Evolutionary conservation across 2,797 vertebrate species (phyloP), one percentile per base, ranked within the genome.

Genomic region (Sarcoramphus papa): DNA sequence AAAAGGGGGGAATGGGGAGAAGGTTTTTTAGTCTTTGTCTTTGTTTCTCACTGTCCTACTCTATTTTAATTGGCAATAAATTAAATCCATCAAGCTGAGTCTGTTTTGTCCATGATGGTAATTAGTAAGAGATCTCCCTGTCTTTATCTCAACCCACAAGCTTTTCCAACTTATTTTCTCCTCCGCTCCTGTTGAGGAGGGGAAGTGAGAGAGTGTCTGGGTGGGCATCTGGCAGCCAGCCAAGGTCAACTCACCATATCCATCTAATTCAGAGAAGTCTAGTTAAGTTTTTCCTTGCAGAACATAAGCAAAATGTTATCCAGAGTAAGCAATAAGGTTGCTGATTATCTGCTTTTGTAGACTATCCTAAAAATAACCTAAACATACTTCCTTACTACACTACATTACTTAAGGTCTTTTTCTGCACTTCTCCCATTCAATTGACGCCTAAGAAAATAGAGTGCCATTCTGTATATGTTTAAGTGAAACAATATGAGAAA

Each of bases 241-340:
- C 9, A 21, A 35, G 6, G 10, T 37, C 3, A 0, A 22, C 10
- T 10, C 21, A 70, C 18, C 4, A 6, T 33, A 53, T 33, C 16
- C 19, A 21, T 41, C 37, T 41, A 64, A 60, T 33, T 68, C 50
- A 89, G 21, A 23, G 37, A 63, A 83, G 59, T 89, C 40, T 54
- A 43, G 19, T 35, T 45, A 33, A 57, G 35, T 60, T 89, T 85
- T 62, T 69, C 21, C 50, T 50, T 48, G 47, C 25, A 59, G 72
- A 85, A 93, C 20, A 33, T 21, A 41, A 60, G 27, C 24, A 80
- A 91, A 72, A 57, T 23, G 12, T 33, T 72, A 53, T 45, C 23
- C 54, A 54, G 35, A 69, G 16, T 43, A 91, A 86, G 62, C 50
- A 69, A 25, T 65, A 64, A 60, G 4, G 2, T 47, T 85, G 28